Conservation (phyloP, 2,888 invertebrate genomes). For the Cheilosia pagana region DNA sequence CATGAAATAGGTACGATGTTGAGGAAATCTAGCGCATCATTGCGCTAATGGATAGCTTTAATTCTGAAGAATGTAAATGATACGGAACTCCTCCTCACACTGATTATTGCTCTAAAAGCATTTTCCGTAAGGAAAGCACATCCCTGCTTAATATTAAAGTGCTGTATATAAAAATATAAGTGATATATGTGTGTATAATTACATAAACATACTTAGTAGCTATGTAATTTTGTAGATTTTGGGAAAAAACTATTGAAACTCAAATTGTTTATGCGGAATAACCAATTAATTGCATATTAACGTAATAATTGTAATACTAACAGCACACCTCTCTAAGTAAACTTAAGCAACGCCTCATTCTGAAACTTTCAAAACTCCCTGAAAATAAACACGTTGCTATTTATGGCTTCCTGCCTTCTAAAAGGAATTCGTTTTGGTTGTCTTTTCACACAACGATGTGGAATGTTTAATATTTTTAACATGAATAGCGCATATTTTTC, state of each 20-base stretch:
- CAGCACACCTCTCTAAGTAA: background rate
- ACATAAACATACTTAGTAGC: too few relatives aligned
- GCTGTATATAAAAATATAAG: background rate
- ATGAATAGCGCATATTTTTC: slow-evolving; percentile 64
- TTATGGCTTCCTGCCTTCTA: slow-evolving; percentile 22
- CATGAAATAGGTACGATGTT: slow-evolving; percentile 45
- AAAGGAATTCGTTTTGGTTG: slow-evolving; percentile 47
- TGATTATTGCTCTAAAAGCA: slow-evolving; percentile 43
- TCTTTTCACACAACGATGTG: slow-evolving; percentile 39
- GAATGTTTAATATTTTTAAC: slow-evolving; percentile 67
- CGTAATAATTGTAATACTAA: too few relatives aligned
- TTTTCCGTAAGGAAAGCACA: slow-evolving; percentile 1
- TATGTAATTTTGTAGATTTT: too few relatives aligned
- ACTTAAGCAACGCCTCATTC: background rate
- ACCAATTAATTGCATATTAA: too few relatives aligned
- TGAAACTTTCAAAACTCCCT: slow-evolving; percentile 3
- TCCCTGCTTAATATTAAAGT: background rate
- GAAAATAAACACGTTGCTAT: slow-evolving; percentile 1
- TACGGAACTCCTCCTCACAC: slow-evolving; percentile 40
- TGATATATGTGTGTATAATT: too few relatives aligned
- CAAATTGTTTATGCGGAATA: too few relatives aligned
- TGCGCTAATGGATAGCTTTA: slow-evolving; percentile 69
- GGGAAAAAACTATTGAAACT: too few relatives aligned
- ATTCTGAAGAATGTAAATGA: slow-evolving; percentile 41
- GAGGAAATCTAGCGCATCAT: slow-evolving; percentile 66